Percentiles rank a stretch among this genome's conserved stretches.
phyloP scores from a whole-genome alignment of 2,888 invertebrate genomes.

The Chouioia cunea region DNA sequence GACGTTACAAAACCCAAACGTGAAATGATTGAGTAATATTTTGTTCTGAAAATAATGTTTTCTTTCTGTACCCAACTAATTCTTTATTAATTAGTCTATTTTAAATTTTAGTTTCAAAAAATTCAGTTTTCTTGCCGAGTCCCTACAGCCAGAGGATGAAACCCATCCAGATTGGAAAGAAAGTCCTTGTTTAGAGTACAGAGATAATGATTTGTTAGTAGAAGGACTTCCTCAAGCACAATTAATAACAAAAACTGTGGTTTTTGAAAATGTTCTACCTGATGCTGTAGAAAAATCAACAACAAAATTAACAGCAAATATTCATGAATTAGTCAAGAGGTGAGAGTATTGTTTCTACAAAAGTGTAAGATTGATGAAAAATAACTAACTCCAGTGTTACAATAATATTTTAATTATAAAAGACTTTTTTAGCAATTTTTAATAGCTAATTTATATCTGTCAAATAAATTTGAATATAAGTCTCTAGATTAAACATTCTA shows the following conservation, averaged over 20 bases:
- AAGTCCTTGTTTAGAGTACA: constrained; percentile 73
- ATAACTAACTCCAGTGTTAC: neutral
- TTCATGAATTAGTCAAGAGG: constrained; percentile 72
- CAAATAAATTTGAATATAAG: neutral
- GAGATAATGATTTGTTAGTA: constrained; percentile 75
- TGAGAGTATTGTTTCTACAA: constrained; percentile 65
- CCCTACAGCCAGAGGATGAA: constrained; percentile 68
- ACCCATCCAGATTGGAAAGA: constrained; percentile 78
- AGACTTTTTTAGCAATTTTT: neutral
- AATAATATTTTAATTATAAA: neutral
- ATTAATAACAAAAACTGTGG: constrained; percentile 83
- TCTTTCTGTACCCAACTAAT: too few relatives aligned
- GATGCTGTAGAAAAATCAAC: constrained; percentile 70
- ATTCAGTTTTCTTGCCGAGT: constrained; percentile 12
- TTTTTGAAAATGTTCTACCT: constrained; percentile 75
- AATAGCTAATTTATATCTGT: neutral
- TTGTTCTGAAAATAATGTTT: neutral
- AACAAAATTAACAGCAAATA: constrained; percentile 66
- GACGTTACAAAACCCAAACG: constrained; percentile 72
- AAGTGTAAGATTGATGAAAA: constrained; percentile 37
- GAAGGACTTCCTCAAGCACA: constrained; percentile 85
- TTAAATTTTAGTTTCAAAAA: constrained; percentile 55
- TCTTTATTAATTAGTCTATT: too few relatives aligned
- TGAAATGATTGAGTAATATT: constrained; percentile 43
- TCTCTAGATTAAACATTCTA: constrained; percentile 8